Percentiles rank a stretch among this genome's conserved stretches.
Evolutionary conservation across 2,113 vertebrate species (phyloP).

Genomic region (Brachyistius frenatus): DNA sequence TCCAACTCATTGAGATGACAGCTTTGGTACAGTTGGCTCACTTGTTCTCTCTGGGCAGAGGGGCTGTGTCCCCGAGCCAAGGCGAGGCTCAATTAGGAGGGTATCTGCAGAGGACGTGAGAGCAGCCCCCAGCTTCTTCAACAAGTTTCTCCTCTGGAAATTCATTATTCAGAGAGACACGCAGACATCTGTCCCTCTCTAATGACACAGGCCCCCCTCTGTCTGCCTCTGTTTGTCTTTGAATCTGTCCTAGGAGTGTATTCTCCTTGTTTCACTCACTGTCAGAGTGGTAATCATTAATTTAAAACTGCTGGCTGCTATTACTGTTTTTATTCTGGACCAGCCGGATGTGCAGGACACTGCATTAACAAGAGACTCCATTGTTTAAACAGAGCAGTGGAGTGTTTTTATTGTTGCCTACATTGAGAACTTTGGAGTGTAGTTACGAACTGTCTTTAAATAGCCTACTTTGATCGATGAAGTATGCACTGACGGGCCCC

Average conservation of each 20-base stretch:
- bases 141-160: slow-evolving; percentile 40
- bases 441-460: too few relatives aligned
- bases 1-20: slow-evolving; percentile 48
- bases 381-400: neutral
- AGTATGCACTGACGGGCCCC: too few relatives aligned
- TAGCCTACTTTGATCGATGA: too few relatives aligned
- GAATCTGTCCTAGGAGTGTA: neutral
- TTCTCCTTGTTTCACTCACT: slow-evolving; percentile 35
- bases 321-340: slow-evolving; percentile 2
- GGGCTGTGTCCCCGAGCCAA: slow-evolving; percentile 51
- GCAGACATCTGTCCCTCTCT: slow-evolving; percentile 42
- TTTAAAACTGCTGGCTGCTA: slow-evolving; percentile 15
- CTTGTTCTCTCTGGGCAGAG: slow-evolving; percentile 26
- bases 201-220: slow-evolving; percentile 12
- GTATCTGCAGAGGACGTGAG: slow-evolving; percentile 30
- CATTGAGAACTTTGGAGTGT: too few relatives aligned
- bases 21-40: slow-evolving; percentile 43
- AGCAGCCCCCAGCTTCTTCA: slow-evolving; percentile 14
- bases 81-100: slow-evolving; percentile 54
- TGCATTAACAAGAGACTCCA: neutral
- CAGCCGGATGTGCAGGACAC: neutral
- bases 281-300: slow-evolving; percentile 26
- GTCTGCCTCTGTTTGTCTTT: slow-evolving; percentile 1
- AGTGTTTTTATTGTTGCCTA: neutral
- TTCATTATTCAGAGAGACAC: slow-evolving; percentile 57